Evolutionary conservation across 2,113 vertebrate genomes (phyloP), one percentile per base, ranked within the genome.

Genomic region (Ibidorhyncha struthersii): DNA sequence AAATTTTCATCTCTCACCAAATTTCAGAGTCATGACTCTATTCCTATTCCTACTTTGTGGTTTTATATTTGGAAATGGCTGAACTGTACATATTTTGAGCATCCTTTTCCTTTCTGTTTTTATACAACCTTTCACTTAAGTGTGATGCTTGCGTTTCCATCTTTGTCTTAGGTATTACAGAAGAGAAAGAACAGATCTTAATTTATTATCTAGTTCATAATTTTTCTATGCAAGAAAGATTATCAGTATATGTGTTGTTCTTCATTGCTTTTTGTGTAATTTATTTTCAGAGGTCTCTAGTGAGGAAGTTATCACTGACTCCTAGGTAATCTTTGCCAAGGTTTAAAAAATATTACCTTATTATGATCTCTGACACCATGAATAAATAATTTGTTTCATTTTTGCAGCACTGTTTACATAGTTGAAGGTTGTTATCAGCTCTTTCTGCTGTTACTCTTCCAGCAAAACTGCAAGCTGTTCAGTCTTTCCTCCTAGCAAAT

Each of bases 401-500:
- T 88, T 90, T 92, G 5, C 32, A 72, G 8, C 9, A 38, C 5
- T 21, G 12, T 70, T 14, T 72, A 6, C 3, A 0, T 72, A 90
- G 58, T 16, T 72, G 58, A 86, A 61, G 36, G 27, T 67, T 79
- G 8, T 30, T n/a, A 45, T 5, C 21, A 49, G 14, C 19, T 88
- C 30, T 69, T 69, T 91, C 25, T 82, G 10, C 25, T 90, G 16
- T 72, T 82, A 58, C 5, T 77, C 8, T 88, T 49, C 17, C 53
- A 83, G 30, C 14, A 89, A 89, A 89, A 16, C 23, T 65, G 13
- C 71, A 96, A 94, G 22, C 32, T 76, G 62, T 69, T 80, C 61
- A 86, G 9, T 90, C 10, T 67, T 82, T 72, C 32, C 45, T 86
- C 26, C 17, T 43, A 59, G 41, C 14, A 90, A 88, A n/a, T n/a